phyloP scores from a whole-genome alignment of 2,113 vertebrate species.

The Labeo rohita region DNA sequence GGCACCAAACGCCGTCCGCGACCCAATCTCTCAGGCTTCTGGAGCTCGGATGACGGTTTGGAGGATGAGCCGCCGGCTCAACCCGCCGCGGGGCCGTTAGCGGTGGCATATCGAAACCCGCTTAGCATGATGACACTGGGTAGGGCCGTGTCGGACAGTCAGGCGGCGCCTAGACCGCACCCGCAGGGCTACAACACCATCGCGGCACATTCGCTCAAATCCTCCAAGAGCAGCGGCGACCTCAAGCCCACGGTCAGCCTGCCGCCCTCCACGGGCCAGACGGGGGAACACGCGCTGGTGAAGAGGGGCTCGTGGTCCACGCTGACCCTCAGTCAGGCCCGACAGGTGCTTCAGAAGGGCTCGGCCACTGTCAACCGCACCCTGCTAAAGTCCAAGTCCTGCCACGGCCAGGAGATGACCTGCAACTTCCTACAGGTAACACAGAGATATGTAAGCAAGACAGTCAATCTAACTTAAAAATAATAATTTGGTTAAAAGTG shows the following conservation, averaged over 20 bases:
- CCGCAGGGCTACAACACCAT: constrained; percentile 94
- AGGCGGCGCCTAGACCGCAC: constrained; percentile 75
- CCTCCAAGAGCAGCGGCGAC: constrained; percentile 90
- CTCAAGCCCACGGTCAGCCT: constrained; percentile 74
- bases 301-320: constrained; percentile 96
- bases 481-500: neutral
- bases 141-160: constrained; percentile 64
- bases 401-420: constrained; percentile 88
- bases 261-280: constrained; percentile 30
- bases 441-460: constrained; percentile 4
- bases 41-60: constrained; percentile 93
- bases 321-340: constrained; percentile 91
- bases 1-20: constrained; percentile 87
- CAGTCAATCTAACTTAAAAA: no score
- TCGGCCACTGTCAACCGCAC: constrained; percentile 93
- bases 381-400: constrained; percentile 96
- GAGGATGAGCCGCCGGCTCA: constrained; percentile 82
- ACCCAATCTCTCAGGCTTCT: constrained; percentile 96
- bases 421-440: constrained; percentile 94
- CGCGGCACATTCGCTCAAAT: constrained; percentile 87
- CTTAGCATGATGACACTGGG: constrained; percentile 92
- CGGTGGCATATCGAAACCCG: constrained; percentile 81
- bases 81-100: constrained; percentile 28
- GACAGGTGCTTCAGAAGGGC: constrained; percentile 93
- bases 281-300: constrained; percentile 50